These are phyloP conservation scores for Perdita meconis DNA, from an alignment of 2,888 invertebrate genomes.

Conservation along the genomic window DNA sequence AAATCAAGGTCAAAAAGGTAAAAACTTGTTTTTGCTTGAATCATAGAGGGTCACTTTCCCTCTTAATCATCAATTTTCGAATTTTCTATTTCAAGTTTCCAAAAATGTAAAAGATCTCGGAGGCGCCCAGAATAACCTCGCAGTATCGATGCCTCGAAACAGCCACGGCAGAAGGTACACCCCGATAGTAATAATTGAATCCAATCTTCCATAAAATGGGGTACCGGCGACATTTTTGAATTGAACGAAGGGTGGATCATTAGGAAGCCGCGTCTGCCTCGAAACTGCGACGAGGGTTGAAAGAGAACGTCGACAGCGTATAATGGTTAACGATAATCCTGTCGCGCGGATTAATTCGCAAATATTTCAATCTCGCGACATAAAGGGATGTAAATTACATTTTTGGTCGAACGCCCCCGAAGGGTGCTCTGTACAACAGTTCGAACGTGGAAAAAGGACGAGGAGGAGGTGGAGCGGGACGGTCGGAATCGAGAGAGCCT, in stretches of 20 bases:
- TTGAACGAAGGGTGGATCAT: slow-evolving; percentile 75
- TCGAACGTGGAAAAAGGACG: slow-evolving; percentile 51
- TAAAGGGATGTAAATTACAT: slow-evolving; percentile 84
- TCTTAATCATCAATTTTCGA: too few relatives aligned
- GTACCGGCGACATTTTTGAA: slow-evolving; percentile 75
- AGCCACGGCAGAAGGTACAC: slow-evolving; percentile 33
- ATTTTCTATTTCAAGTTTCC: not conserved
- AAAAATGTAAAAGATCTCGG: not conserved
- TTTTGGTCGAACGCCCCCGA: slow-evolving; percentile 82
- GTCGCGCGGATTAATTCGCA: slow-evolving; percentile 82
- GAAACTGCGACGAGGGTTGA: slow-evolving; percentile 47
- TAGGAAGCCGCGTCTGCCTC: slow-evolving; percentile 56
- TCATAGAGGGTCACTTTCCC: too few relatives aligned
- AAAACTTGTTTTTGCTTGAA: too few relatives aligned
- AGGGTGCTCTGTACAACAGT: slow-evolving; percentile 67
- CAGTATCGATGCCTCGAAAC: slow-evolving; percentile 4
- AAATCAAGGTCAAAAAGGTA: too few relatives aligned
- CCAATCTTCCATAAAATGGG: slow-evolving; percentile 75
- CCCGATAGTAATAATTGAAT: slow-evolving; percentile 72
- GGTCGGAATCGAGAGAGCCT: slow-evolving; percentile 59
- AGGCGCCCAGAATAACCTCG: not conserved
- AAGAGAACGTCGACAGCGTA: slow-evolving; percentile 67
- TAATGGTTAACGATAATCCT: slow-evolving; percentile 80
- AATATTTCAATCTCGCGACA: slow-evolving; percentile 84
- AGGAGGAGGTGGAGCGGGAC: slow-evolving; percentile 54